Conservation (phyloP, 2,113 vertebrate species). For the Fulica atra region DNA sequence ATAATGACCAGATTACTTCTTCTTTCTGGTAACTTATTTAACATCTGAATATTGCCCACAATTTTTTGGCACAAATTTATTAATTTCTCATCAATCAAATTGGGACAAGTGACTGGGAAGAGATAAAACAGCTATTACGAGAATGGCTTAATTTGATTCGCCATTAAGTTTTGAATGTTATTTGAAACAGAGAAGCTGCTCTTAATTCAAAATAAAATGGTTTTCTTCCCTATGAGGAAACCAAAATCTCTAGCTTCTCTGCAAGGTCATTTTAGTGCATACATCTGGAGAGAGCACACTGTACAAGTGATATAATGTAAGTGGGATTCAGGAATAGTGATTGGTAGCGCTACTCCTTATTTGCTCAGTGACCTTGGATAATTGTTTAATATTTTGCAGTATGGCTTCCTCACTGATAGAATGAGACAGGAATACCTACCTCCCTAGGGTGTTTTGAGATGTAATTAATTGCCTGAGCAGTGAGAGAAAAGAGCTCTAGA, state of each 20-base stretch:
- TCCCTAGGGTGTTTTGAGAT: not conserved
- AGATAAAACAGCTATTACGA: not conserved
- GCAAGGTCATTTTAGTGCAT: not conserved
- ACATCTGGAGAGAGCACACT: not conserved
- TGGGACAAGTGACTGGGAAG: not conserved
- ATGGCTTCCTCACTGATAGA: not conserved
- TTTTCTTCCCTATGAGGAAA: not conserved
- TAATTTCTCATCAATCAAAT: not conserved
- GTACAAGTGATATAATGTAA: accelerated
- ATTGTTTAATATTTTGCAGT: not conserved
- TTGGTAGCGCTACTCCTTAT: not conserved
- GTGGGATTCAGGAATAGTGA: not conserved
- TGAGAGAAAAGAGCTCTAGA: not conserved
- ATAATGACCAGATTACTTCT: not conserved
- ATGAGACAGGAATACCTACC: not conserved
- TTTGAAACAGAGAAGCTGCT: not conserved
- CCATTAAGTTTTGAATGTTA: not conserved
- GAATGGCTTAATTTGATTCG: not conserved
- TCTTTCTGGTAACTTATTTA: not conserved
- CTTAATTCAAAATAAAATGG: not conserved
- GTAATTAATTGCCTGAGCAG: not conserved
- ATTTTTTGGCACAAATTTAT: not conserved
- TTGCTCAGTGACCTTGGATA: conserved; percentile 11
- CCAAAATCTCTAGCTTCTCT: not conserved
- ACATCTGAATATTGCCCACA: not conserved